Evolutionary conservation across 2,888 invertebrate species (phyloP), one percentile per base, ranked within the genome.

Genomic region (Lochmaea crataegi): DNA sequence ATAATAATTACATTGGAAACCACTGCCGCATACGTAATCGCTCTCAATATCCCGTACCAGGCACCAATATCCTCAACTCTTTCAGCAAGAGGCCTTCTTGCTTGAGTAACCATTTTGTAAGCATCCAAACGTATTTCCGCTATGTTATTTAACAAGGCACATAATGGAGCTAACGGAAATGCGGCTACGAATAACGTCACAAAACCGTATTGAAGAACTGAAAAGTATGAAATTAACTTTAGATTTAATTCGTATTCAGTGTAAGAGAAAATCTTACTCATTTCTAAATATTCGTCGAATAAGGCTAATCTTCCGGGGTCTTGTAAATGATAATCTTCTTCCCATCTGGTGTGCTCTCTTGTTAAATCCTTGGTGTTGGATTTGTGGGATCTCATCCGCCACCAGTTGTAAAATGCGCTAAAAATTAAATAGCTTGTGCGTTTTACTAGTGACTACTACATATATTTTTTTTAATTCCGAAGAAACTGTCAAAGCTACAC

Each of bases 101-200:
- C 93, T 82, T 97, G 96, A 0, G 96, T 96, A n/a, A 98, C 94
- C 93, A 98, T 96, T 88, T 99, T 99, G 87, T 96, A 97, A 0
- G 98, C 98, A 83, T 99, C 98, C 79, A 98, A 87, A 0, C 96
- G 90, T 69, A 99, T 97, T 87, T 99, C 99, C 0, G 96, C 95
- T 42, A 99, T 93, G 85, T 99, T 99, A 87, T 99, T 99, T 10
- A 99, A 87, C 3, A 99, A 88, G 0, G 98, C 98, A 85, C 97
- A 99, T 0, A 99, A 88, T 0, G 99, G 98, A 0, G 98, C 99
- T 74, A 99, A 87, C 0, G 98, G 99, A 85, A 99, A 99, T 0
- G 98, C 98, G 0, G 98, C 97, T 74, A 98, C 98, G 87, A 99
- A 99, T 0, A 99, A 88, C 0, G 98, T 98, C 1, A 98, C 96